A percentile compares a stretch with the other conserved stretches of the same genome.
Conservation (phyloP, 2,888 invertebrate species). For the Apamea epomidion region DNA sequence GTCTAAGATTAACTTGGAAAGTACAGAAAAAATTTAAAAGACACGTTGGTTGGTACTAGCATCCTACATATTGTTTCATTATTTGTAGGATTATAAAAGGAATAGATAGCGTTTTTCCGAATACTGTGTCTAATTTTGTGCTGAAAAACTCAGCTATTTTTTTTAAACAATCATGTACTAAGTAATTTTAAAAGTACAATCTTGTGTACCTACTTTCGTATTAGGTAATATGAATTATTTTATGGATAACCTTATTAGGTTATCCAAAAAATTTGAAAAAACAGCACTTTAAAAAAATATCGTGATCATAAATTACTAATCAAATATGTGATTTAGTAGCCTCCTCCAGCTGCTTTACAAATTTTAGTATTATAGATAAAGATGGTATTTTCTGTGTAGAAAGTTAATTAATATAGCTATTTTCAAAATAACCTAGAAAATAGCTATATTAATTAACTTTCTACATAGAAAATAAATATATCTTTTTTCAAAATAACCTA, state of each 20-base stretch:
- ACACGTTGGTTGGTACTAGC: neutral
- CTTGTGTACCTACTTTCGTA: too few relatives aligned
- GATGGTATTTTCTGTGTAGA: too few relatives aligned
- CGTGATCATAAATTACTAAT: too few relatives aligned
- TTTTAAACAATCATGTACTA: neutral
- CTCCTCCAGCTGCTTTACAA: too few relatives aligned
- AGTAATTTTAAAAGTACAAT: neutral
- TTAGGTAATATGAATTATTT: too few relatives aligned
- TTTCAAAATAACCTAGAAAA: too few relatives aligned
- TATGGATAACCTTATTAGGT: too few relatives aligned
- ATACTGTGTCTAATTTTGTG: neutral
- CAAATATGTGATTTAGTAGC: too few relatives aligned
- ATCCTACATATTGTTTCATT: neutral
- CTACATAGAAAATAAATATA: neutral
- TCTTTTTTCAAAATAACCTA: neutral
- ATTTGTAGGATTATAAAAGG: neutral
- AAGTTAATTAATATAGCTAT: too few relatives aligned
- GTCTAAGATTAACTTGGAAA: slow-evolving; percentile 18
- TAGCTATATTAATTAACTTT: neutral
- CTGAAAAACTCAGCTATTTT: neutral
- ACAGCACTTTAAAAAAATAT: too few relatives aligned
- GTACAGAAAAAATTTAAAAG: slow-evolving; percentile 7
- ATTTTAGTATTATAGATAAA: too few relatives aligned
- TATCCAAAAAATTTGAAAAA: too few relatives aligned
- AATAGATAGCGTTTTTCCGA: neutral